Base-by-base conservation (phyloP, 1,140 invertebrate genomes). In the Zaprionus vittiger region DNA sequence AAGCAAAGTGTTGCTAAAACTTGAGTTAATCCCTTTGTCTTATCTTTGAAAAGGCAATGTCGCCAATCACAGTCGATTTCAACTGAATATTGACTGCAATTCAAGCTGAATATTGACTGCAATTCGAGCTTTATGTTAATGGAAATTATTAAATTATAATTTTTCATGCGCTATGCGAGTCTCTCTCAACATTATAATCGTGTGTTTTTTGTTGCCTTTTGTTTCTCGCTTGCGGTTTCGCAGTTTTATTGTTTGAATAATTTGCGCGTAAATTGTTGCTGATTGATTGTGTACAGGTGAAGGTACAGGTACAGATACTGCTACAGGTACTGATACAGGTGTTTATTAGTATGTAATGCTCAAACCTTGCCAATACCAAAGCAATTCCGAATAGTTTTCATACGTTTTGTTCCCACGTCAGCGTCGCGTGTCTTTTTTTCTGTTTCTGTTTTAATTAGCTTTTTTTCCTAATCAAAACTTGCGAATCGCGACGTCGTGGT, bases 111-210 rank as follows among this genome's bases (percentile, higher is more conserved):
- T 7, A n/a, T 24, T 5, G 2, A 47, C n/a, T 17, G 41, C 41
- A 17, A 47, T 17, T 44, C 41, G 62, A 66, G 57, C 41, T 63
- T 66, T 52, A 77, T 44, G 67, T 52, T 77, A 81, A 76, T 73
- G 65, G 17, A 64, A 82, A 81, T 72, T 67, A 80, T 69, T 59
- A 74, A 80, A 71, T 82, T 74, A 73, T 72, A 76, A 67, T 86
- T 73, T 31, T 44, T 49, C 38, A 31, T 70, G 60, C n/a, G 24
- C n/a, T 41, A 15, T 31, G n/a, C 28, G 20, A 14, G 24, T 68
- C 5, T 47, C 24, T 47, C 17, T 15, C 26, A 12, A 26, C 24
- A 11, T 47, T 47, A 17, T 47, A 47, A 47, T 20, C 57, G 26
- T 52, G 26, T 28, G 12, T 20, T 55, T 75, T 62, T 54, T 62